Conservation (phyloP, 2,888 invertebrate genomes). For the Epirrhoe tristata region DNA sequence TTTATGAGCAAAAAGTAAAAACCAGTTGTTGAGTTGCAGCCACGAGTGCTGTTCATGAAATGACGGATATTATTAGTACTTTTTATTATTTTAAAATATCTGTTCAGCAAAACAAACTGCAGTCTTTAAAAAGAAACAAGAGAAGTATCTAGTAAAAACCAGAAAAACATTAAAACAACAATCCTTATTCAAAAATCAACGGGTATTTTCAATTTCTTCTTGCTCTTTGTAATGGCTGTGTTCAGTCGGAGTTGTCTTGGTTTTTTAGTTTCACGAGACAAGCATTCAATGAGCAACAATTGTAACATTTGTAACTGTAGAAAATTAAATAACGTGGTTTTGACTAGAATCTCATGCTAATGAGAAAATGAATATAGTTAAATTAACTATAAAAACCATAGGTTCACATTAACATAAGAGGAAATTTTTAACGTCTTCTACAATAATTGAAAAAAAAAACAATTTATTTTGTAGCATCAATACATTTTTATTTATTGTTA, state of each 20-base stretch:
- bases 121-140: too few species aligned
- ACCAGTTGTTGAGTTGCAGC: neutral
- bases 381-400: too few species aligned
- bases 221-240: slow-evolving; percentile 14
- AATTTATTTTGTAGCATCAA: too few species aligned
- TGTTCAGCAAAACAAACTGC: neutral
- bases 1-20: neutral
- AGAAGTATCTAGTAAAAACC: neutral
- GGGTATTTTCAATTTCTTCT: slow-evolving; percentile 25
- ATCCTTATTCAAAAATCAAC: neutral
- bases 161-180: neutral
- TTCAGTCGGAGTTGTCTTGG: slow-evolving; percentile 14
- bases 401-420: too few species aligned
- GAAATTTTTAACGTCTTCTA: too few species aligned
- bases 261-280: slow-evolving; percentile 2
- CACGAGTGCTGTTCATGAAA: too few species aligned
- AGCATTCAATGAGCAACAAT: neutral
- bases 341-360: too few species aligned
- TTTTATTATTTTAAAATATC: too few species aligned
- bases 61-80: too few species aligned
- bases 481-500: too few species aligned
- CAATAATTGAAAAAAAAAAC: too few species aligned
- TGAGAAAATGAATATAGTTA: too few species aligned
- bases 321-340: slow-evolving; percentile 2
- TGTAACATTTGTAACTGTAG: slow-evolving; percentile 2